Evolutionary conservation across 2,113 vertebrate genomes (phyloP).

Genomic region (Notechis scutatus): DNA sequence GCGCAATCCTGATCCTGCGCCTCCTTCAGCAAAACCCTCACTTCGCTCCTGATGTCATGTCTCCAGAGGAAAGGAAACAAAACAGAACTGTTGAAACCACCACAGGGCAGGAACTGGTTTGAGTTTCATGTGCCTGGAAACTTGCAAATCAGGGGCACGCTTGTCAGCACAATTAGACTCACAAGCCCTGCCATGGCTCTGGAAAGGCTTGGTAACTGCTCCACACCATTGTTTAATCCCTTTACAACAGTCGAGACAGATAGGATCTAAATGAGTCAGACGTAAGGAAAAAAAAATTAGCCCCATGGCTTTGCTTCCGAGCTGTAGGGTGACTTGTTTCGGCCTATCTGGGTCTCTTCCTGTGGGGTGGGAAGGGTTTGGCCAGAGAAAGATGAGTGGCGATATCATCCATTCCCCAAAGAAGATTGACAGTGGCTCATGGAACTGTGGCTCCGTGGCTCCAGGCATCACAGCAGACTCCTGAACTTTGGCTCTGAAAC

Average conservation of each 20-base stretch:
- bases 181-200: not conserved
- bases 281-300: not conserved
- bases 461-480: not conserved
- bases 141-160: slow-evolving; percentile 17
- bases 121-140: not conserved
- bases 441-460: not conserved
- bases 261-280: slow-evolving; percentile 22
- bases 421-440: not conserved
- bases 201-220: not conserved
- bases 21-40: not conserved
- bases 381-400: not conserved
- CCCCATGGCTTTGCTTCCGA: not conserved
- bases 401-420: not conserved
- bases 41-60: not conserved
- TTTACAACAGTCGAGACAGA: not conserved
- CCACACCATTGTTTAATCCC: not conserved
- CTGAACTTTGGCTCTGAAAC: not conserved
- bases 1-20: not conserved
- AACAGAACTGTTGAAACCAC: not conserved
- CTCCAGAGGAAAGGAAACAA: not conserved
- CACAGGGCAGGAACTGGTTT: not conserved
- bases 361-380: not conserved
- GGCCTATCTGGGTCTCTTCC: not conserved
- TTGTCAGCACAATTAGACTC: slow-evolving; percentile 8
- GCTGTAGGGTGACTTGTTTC: not conserved